These are phyloP conservation scores for Leptopterna dolabrata DNA, from an alignment of 2,888 invertebrate genomes.

Conservation along the genomic window DNA sequence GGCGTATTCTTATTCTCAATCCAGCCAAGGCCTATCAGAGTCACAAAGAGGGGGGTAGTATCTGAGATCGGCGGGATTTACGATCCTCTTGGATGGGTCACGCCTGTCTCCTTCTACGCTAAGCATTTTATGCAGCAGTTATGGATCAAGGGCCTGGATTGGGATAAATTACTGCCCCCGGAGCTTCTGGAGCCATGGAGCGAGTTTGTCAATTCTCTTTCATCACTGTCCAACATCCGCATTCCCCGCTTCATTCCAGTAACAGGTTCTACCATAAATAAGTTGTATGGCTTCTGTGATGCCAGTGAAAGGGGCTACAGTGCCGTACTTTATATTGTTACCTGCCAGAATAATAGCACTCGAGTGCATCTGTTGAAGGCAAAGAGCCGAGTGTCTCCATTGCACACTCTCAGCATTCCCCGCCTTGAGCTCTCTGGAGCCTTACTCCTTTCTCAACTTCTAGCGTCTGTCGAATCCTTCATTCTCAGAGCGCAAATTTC, in stretches of 20 bases:
- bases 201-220: not conserved
- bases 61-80: constrained; percentile 25
- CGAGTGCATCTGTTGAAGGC: not conserved
- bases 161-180: not conserved
- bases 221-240: not conserved
- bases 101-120: not conserved
- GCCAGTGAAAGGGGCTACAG: not conserved
- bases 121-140: not conserved
- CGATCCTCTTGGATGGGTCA: not conserved
- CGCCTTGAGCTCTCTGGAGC: not conserved
- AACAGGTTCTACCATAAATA: not conserved
- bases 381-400: not conserved
- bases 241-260: not conserved
- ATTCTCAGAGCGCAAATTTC: not conserved
- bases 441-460: not conserved
- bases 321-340: not conserved
- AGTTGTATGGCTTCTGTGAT: not conserved
- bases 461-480: not conserved
- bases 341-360: not conserved
- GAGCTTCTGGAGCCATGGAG: not conserved
- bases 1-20: constrained; percentile 55
- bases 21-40: not conserved
- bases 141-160: not conserved
- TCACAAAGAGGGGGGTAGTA: constrained; percentile 59
- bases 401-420: not conserved